Conservation (phyloP, 2,888 invertebrate genomes). For the Nudaria mundana region DNA sequence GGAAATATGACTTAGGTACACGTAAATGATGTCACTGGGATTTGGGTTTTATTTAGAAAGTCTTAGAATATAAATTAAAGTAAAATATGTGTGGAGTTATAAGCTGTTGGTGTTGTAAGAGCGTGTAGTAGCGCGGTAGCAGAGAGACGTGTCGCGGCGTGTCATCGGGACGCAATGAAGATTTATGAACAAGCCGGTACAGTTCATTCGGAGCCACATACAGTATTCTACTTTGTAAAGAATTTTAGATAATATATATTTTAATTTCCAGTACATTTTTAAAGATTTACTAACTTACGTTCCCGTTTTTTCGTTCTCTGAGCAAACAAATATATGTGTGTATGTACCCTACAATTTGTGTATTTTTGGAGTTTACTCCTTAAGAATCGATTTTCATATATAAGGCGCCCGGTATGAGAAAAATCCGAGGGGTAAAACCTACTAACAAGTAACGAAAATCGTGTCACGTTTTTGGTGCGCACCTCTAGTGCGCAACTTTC, state of each 20-base stretch:
- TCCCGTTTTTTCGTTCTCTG: too few species aligned
- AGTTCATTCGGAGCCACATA: slow-evolving; percentile 58
- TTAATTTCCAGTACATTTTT: too few species aligned
- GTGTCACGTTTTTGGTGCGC: too few species aligned
- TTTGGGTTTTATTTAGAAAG: slow-evolving; percentile 19
- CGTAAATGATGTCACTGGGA: slow-evolving; percentile 9
- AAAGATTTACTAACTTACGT: too few species aligned
- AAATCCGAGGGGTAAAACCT: too few species aligned
- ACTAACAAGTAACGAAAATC: too few species aligned
- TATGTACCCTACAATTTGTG: too few species aligned
- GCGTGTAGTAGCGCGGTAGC: slow-evolving; percentile 69
- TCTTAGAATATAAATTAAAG: slow-evolving; percentile 31
- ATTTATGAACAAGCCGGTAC: slow-evolving; percentile 75
- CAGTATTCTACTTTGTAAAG: slow-evolving; percentile 58
- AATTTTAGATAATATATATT: slow-evolving; percentile 49
- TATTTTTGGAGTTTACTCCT: too few species aligned
- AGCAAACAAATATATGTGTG: too few species aligned
- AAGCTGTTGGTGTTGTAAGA: slow-evolving; percentile 42
- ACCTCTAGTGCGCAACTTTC: too few species aligned
- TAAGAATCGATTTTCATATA: too few species aligned
- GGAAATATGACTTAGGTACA: slow-evolving; percentile 57
- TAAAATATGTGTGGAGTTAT: slow-evolving; percentile 32
- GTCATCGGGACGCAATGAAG: slow-evolving; percentile 81
- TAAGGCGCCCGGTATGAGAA: too few species aligned
- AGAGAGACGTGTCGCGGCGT: slow-evolving; percentile 77